A percentile compares a stretch with the other conserved stretches of the same genome.
Evolutionary conservation across 2,888 invertebrate genomes (phyloP).

Genomic region (Acanthosepion lycidas): DNA sequence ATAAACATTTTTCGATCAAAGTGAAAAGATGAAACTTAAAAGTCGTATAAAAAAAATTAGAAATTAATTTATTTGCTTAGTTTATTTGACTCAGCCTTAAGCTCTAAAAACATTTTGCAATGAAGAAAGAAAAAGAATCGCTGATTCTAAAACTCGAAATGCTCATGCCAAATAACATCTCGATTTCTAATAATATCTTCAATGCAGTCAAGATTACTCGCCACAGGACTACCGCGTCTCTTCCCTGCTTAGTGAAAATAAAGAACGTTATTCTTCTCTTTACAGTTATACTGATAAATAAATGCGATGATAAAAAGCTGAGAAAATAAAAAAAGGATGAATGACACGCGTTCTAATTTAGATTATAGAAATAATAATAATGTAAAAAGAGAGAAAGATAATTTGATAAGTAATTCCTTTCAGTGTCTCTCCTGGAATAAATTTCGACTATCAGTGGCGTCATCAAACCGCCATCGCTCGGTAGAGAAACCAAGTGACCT

Average conservation of each 20-base stretch:
- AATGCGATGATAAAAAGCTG: background rate
- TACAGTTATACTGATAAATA: background rate
- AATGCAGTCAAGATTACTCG: background rate
- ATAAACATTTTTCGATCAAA: too few species aligned
- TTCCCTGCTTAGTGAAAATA: background rate
- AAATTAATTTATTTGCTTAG: too few species aligned
- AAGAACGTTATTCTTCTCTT: background rate
- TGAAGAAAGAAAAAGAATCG: background rate
- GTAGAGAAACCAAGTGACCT: background rate
- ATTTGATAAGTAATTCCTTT: slow-evolving; percentile 33
- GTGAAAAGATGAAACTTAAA: too few species aligned
- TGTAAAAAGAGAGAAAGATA: background rate
- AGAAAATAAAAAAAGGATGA: background rate
- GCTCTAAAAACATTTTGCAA: background rate
- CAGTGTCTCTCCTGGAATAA: background rate
- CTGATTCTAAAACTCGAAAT: background rate
- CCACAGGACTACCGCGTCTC: background rate
- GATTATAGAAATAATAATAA: background rate
- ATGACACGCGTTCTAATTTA: slow-evolving; percentile 33
- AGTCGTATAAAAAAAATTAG: too few species aligned
- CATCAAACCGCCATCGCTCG: background rate
- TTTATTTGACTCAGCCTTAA: background rate
- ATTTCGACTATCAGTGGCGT: background rate
- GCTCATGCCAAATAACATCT: background rate
- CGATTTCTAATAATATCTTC: background rate